Evolutionary conservation across 64 coral and sea anemone species (phyloP), one percentile per base, ranked within the genome.

Genomic region (Trachythela sp.): DNA sequence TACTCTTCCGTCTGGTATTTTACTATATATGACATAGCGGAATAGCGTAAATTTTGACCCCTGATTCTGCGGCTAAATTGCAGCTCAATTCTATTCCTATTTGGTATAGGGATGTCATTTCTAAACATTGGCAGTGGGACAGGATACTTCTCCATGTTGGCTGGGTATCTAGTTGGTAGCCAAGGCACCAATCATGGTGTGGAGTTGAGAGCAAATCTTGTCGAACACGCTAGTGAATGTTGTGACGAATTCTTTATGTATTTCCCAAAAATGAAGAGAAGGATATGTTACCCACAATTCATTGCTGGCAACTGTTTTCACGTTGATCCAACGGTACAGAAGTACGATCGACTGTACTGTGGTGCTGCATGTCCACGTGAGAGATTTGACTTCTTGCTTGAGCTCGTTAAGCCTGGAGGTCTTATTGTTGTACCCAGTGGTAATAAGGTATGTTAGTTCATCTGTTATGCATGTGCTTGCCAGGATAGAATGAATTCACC

Each of bases 101-200:
- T 89, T 36, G 35, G 9, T 87, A 17, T 35, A 99, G 96, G 93
- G 17, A 87, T 99, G 71, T 91, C 96, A 39, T 99, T 99, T 84
- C 87, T 99, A 22, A 99, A 99, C 32, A 87, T 99, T 60, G 96
- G 96, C 17, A 99, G 96, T 93, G 96, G 96, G 0, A 99, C 96
- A 31, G 96, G 96, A 3, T 99, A 99, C 48, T 99, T 99, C 33
- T 94, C 87, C 9, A 93, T 91, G 24, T 29, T 95, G 9, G 96
- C 91, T 93, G 96, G 96, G n/a, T 92, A 89, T 30, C 88, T 99
- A 26, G 60, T 99, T 2, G 92, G 94, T 38, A 70, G 48, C 39
- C 90, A 94, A 20, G 91, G 93, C 18, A 56, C 91, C 8, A 99
- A 95, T 86, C 96, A 99, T 86, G 96, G 96, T 9, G 89, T 99